Conservation (phyloP, 2,888 invertebrate species). For the Matsumyia berberina region DNA sequence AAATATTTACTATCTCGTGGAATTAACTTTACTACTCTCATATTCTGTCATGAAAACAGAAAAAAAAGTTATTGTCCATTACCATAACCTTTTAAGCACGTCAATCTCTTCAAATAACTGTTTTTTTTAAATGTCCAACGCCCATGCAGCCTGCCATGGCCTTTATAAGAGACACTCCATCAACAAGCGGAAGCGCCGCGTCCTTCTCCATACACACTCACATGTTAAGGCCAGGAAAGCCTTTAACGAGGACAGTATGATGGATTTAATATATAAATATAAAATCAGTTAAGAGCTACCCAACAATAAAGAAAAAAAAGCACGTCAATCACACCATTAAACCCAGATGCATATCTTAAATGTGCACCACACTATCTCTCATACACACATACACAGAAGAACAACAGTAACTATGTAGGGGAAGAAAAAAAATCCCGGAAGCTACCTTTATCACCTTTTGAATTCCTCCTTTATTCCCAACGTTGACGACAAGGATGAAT, state of each 20-base stretch:
- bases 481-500: neutral
- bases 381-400: neutral
- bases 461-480: slow-evolving; percentile 17
- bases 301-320: slow-evolving; percentile 58
- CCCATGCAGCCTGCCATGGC: slow-evolving; percentile 24
- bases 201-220: slow-evolving; percentile 15
- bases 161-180: slow-evolving; percentile 27
- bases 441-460: slow-evolving; percentile 48
- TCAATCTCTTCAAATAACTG: neutral
- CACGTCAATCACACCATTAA: slow-evolving; percentile 67
- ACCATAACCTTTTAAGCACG: slow-evolving; percentile 21
- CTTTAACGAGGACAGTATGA: slow-evolving; percentile 14
- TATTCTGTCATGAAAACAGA: neutral
- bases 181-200: slow-evolving; percentile 45
- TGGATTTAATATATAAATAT: slow-evolving; percentile 37
- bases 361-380: slow-evolving; percentile 29
- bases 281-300: slow-evolving; percentile 53
- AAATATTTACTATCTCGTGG: no score
- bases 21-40: neutral
- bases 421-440: slow-evolving; percentile 55
- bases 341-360: slow-evolving; percentile 68
- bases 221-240: neutral
- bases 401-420: neutral
- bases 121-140: neutral
- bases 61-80: slow-evolving; percentile 14